Percentiles rank a stretch among this genome's conserved stretches.
Evolutionary conservation across 2,888 invertebrate genomes (phyloP).

Genomic region (Panzeria rudis): DNA sequence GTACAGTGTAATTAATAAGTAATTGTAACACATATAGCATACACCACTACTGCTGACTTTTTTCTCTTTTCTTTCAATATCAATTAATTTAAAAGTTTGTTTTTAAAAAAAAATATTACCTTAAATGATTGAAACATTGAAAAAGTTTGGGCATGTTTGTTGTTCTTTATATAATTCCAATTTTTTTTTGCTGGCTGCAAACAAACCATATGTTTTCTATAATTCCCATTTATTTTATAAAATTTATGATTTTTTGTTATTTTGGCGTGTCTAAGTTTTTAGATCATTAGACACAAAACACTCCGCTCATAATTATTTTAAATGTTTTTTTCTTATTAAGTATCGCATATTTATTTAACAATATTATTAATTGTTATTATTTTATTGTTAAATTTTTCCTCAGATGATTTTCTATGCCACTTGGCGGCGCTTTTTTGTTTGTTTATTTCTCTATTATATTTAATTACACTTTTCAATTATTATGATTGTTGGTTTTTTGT

Average conservation of each 20-base stretch:
- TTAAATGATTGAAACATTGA: conserved; percentile 56
- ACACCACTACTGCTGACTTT: too few species aligned
- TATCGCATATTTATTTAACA: not conserved
- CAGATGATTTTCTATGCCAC: conserved; percentile 49
- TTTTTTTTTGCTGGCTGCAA: not conserved
- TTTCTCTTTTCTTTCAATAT: not conserved
- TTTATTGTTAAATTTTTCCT: conserved; percentile 56
- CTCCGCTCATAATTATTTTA: conserved; percentile 11
- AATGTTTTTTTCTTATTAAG: not conserved
- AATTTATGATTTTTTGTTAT: not conserved
- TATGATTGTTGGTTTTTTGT: conserved; percentile 25
- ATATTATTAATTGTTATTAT: conserved; percentile 46
- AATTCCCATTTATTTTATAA: not conserved
- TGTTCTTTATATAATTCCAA: not conserved
- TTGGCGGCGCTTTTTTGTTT: conserved; percentile 32
- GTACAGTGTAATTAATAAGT: too few species aligned
- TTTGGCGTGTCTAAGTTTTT: conserved; percentile 54
- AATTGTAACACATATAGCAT: too few species aligned
- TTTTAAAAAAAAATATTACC: conserved; percentile 42
- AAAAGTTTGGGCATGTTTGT: conserved; percentile 57
- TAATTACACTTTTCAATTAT: conserved; percentile 38
- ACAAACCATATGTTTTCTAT: conserved; percentile 9
- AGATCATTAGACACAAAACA: conserved; percentile 50
- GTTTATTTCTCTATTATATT: conserved; percentile 45
- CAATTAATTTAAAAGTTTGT: not conserved